Evolutionary conservation across 2,888 invertebrate genomes (phyloP).

Genomic region (Lithophane semibrunnea): DNA sequence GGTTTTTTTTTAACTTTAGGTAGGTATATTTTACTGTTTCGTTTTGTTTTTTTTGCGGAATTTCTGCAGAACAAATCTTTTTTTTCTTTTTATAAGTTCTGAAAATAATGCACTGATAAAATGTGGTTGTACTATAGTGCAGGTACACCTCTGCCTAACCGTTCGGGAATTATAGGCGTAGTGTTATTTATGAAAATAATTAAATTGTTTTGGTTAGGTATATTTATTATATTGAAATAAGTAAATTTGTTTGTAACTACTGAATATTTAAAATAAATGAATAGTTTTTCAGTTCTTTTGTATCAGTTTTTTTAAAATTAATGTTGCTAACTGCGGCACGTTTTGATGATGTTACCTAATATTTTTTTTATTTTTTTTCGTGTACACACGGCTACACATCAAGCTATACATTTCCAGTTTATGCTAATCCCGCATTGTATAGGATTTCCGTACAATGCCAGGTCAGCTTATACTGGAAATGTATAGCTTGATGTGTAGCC

Average conservation of each 20-base stretch:
- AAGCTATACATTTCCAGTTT: no score
- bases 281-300: background rate
- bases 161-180: no score
- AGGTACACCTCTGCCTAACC: no score
- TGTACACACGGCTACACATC: no score
- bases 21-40: background rate
- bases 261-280: background rate
- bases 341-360: background rate
- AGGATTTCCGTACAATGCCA: no score
- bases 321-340: background rate
- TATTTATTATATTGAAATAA: background rate
- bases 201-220: background rate
- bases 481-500: no score
- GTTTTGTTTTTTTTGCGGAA: background rate
- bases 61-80: background rate
- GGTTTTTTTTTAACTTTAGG: background rate
- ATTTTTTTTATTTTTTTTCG: no score
- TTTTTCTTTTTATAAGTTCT: background rate
- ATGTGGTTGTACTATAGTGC: no score
- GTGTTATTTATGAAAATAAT: no score
- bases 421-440: no score
- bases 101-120: background rate
- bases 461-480: no score
- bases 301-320: background rate
- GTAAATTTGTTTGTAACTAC: background rate